Percentiles rank a stretch among this genome's conserved stretches.
Conservation (phyloP, 2,888 invertebrate species). For the Thera obeliscata region DNA sequence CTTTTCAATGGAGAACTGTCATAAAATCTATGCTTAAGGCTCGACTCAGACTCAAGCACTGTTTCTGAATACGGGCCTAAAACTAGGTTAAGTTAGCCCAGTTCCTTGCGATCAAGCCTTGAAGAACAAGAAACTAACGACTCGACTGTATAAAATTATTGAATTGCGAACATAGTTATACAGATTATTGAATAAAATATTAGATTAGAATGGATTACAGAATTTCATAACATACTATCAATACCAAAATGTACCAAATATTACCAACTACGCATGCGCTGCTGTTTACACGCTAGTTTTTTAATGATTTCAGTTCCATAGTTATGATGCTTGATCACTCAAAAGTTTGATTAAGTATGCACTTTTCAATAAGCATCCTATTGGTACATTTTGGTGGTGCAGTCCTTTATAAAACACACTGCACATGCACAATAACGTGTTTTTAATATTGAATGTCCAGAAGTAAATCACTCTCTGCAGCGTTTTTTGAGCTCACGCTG, state of each 20-base stretch:
- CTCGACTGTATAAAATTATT: no score
- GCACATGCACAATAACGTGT: background rate
- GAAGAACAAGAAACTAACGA: background rate
- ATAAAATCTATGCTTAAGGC: no score
- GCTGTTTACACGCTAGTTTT: background rate
- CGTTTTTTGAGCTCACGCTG: constrained; percentile 45
- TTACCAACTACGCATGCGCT: background rate
- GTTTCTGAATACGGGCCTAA: no score
- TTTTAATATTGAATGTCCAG: constrained; percentile 17
- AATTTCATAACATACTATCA: no score
- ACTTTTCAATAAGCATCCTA: no score
- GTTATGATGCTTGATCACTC: background rate
- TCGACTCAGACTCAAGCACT: no score
- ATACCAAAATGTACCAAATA: no score
- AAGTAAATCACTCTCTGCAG: constrained; percentile 37
- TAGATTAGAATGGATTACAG: no score
- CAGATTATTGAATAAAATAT: background rate
- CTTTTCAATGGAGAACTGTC: no score
- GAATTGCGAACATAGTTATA: background rate
- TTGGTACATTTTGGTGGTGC: no score
- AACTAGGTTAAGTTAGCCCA: background rate
- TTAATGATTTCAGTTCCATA: background rate
- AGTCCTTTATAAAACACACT: background rate
- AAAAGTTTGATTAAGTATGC: no score
- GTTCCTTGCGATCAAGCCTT: background rate